Evolutionary conservation across 1,140 invertebrate genomes (phyloP).

Genomic region (Formica selysi): DNA sequence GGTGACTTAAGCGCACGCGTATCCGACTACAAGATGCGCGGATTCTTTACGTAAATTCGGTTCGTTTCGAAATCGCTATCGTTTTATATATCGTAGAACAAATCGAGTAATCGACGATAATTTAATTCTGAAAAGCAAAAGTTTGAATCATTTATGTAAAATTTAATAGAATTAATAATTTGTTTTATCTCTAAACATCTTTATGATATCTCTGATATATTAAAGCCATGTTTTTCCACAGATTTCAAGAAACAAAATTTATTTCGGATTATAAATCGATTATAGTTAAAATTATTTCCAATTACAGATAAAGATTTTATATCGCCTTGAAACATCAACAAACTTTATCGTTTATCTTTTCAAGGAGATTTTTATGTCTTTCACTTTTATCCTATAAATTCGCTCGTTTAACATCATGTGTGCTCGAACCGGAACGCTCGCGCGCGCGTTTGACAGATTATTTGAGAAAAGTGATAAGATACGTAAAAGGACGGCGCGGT

Average conservation of each 20-base stretch:
- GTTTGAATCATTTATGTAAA: neutral
- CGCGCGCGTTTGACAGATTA: slow-evolving; percentile 33
- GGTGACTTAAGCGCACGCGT: neutral
- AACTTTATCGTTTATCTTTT: neutral
- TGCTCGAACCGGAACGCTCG: neutral
- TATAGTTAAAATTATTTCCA: too few species aligned
- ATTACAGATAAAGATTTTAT: too few species aligned
- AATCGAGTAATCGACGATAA: neutral
- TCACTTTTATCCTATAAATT: neutral
- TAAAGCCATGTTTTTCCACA: neutral
- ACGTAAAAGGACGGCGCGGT: neutral
- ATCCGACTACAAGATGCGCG: neutral
- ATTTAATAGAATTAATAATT: neutral
- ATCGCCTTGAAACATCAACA: neutral
- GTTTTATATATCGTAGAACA: neutral
- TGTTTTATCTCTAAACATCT: too few species aligned
- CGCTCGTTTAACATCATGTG: slow-evolving; percentile 10
- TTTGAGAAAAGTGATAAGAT: slow-evolving; percentile 56
- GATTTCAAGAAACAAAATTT: neutral
- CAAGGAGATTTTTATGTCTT: neutral
- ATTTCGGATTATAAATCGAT: too few species aligned
- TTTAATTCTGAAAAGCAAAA: neutral
- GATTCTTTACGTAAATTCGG: slow-evolving; percentile 38
- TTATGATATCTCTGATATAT: neutral
- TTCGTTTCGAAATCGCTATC: slow-evolving; percentile 12